Evolutionary conservation across 2,888 invertebrate species (phyloP).

Genomic region (Scaptomyza polygonia): DNA sequence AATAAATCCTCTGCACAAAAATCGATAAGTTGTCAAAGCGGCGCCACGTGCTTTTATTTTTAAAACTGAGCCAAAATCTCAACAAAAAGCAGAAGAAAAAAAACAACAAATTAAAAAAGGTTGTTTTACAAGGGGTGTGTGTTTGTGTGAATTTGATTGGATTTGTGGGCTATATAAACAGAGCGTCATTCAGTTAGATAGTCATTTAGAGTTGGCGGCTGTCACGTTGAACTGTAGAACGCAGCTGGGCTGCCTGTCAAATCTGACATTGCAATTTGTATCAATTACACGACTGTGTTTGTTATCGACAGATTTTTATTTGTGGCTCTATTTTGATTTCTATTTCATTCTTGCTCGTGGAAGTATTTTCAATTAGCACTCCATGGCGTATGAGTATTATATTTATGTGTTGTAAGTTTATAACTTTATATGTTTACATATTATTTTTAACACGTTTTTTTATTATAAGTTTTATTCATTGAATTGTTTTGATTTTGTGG

Average conservation of each 20-base stretch:
- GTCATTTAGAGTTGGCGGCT: conserved; percentile 4
- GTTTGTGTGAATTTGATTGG: conserved; percentile 46
- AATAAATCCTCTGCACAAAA: conserved; percentile 57
- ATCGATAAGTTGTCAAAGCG: conserved; percentile 43
- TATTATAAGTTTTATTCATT: neutral
- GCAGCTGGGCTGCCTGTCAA: conserved; percentile 27
- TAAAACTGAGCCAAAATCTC: conserved; percentile 38
- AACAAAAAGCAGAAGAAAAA: no score
- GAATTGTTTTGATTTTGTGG: conserved; percentile 2
- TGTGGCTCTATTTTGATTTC: no score
- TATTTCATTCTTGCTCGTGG: conserved; percentile 15
- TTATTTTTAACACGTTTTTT: neutral
- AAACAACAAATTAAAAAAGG: conserved; percentile 42
- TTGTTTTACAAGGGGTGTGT: neutral
- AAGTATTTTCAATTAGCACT: conserved; percentile 52
- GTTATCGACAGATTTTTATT: conserved; percentile 31
- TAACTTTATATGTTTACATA: neutral
- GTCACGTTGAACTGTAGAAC: conserved; percentile 1
- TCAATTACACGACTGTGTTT: conserved; percentile 48
- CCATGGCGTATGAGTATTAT: conserved; percentile 30
- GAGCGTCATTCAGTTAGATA: conserved; percentile 7
- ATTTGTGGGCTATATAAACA: conserved; percentile 51
- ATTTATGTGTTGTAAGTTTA: neutral
- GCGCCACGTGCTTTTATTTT: conserved; percentile 44
- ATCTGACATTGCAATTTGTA: conserved; percentile 61